Evolutionary conservation across 2,797 vertebrate species (phyloP).

Genomic region (Falco novaeseelandiae): DNA sequence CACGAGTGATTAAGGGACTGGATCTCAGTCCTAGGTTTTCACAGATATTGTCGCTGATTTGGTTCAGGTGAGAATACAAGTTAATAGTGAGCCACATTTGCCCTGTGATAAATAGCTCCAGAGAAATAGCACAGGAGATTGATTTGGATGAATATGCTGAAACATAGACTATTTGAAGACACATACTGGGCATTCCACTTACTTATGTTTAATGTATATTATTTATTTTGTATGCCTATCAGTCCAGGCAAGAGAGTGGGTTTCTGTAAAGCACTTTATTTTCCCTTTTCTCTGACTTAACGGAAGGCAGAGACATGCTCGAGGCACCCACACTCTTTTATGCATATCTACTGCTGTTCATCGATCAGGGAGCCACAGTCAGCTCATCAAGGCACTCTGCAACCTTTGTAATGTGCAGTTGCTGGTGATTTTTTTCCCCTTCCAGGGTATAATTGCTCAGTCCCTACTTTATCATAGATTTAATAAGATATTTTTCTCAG

Average conservation of each 20-base stretch:
- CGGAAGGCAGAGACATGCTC: background rate
- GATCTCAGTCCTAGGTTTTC: background rate
- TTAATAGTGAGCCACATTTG: background rate
- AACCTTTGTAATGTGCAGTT: background rate
- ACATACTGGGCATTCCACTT: background rate
- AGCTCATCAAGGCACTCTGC: conserved; percentile 10
- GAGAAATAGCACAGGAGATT: background rate
- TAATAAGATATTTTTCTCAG: conserved; percentile 35
- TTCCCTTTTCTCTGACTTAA: conserved; percentile 14
- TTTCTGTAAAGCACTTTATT: conserved; percentile 4
- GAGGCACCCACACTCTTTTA: background rate
- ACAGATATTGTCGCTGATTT: background rate
- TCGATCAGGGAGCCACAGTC: conserved; percentile 23
- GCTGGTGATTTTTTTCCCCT: background rate
- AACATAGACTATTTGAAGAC: background rate
- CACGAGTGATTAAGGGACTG: background rate
- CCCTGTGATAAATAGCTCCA: background rate
- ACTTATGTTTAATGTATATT: background rate
- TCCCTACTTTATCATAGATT: background rate
- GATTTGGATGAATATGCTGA: background rate
- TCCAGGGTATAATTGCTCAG: background rate
- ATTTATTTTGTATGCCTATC: background rate
- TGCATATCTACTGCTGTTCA: background rate
- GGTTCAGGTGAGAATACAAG: background rate
- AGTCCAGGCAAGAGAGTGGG: background rate